Base-by-base conservation (phyloP, 1,140 invertebrate species). In the Nymphalis io region DNA sequence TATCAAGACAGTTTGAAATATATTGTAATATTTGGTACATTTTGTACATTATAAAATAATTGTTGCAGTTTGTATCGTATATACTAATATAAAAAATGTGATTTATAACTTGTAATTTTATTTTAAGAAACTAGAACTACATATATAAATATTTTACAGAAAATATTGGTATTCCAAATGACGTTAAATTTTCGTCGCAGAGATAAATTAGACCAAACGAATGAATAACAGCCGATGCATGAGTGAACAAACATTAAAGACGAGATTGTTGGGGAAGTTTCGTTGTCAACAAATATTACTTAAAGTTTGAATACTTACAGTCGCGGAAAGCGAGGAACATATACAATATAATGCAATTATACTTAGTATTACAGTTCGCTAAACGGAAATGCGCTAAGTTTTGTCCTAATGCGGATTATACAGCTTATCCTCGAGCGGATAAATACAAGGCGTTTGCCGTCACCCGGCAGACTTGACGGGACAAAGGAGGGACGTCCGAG, bases 401-500 rank as follows among this genome's bases (percentile, higher is more conserved):
- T 78, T 73, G 74, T 80, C 76, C 76, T 75, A 79, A 80, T 81
- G 74, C 62, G 76, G 83, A 84, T 84, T 85, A 84, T 78, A 81
- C 74, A 72, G 76, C 78, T 82, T 78, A 83, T 75, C 74, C 78
- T 72, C 68, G 57, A 73, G 74, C 74, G 78, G 74, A 73, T 87
- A 87, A 87, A 85, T 86, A 82, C 81, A 86, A 85, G 84, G 83
- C 83, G 78, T 83, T 78, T 79, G 83, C 83, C 77, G 82, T 79
- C 76, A 75, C 75, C 78, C 55, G 55, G 40, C 77, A 78, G 82
- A 84, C 85, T 80, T 79, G 82, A 84, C 80, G 78, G 78, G 76
- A 84, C 84, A 89, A 89, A 89, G 87, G 85, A 83, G 81, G 81
- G 74, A 76, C 82, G 82, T 81, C 83, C 81, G 85, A 89, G 87